phyloP scores from a whole-genome alignment of 2,797 vertebrate species.

The Spinibarbus caldwelli region DNA sequence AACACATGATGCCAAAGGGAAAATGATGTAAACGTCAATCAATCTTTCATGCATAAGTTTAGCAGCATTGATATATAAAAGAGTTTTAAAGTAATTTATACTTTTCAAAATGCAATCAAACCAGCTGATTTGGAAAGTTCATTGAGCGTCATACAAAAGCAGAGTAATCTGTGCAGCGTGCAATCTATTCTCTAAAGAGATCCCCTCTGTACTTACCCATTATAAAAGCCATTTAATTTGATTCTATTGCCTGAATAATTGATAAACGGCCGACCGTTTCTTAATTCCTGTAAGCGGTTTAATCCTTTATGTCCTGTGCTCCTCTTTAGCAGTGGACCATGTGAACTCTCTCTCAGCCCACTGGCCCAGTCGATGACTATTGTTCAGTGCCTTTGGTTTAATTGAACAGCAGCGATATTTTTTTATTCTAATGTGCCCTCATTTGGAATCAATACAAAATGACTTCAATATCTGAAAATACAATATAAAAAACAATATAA shows the following conservation, averaged over 20 bases:
- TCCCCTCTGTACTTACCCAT: constrained; percentile 39
- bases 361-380: constrained; percentile 20
- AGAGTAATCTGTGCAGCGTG: constrained; percentile 22
- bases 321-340: constrained; percentile 43
- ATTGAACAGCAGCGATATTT: constrained; percentile 38
- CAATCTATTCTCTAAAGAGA: constrained; percentile 36
- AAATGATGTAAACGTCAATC: not conserved
- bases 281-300: constrained; percentile 54
- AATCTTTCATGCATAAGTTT: not conserved
- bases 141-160: not conserved
- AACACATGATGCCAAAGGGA: constrained; percentile 11
- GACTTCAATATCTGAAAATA: not conserved
- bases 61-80: not conserved
- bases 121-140: not conserved
- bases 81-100: not conserved
- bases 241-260: constrained; percentile 59
- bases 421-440: constrained; percentile 24
- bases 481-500: not conserved
- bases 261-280: constrained; percentile 51
- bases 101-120: constrained; percentile 4
- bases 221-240: constrained; percentile 53
- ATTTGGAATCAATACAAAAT: constrained; percentile 13
- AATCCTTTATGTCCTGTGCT: constrained; percentile 52
- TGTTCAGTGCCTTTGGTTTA: constrained; percentile 29
- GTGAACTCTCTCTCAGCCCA: constrained; percentile 21